Evolutionary conservation across 2,888 invertebrate genomes (phyloP).

Genomic region (Xestia xanthographa): DNA sequence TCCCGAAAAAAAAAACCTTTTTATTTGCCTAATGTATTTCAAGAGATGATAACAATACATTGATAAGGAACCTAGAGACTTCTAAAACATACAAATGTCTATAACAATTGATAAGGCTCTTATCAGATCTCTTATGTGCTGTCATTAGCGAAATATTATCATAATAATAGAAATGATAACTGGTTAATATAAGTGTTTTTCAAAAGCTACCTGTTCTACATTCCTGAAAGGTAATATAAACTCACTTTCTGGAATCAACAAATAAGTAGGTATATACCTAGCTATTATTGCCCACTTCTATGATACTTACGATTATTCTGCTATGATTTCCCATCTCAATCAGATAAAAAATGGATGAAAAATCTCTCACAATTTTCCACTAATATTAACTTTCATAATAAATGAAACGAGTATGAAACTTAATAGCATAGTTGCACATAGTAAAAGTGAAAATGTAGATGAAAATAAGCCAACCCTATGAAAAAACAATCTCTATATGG

Average conservation of each 20-base stretch:
- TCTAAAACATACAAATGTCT: constrained; percentile 10
- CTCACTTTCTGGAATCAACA: background rate
- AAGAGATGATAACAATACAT: constrained; percentile 12
- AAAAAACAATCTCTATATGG: background rate
- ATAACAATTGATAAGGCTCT: constrained; percentile 25
- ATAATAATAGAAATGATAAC: background rate
- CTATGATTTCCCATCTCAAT: background rate
- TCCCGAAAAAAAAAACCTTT: background rate
- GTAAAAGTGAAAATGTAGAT: background rate
- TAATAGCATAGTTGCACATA: background rate
- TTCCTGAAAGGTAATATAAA: background rate
- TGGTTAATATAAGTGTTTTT: background rate
- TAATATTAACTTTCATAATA: too few relatives aligned
- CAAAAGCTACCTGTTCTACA: background rate
- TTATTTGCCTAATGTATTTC: background rate
- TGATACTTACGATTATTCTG: too few relatives aligned
- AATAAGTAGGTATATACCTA: too few relatives aligned
- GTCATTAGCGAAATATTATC: constrained; percentile 31
- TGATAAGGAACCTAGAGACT: constrained; percentile 5
- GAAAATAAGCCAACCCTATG: background rate
- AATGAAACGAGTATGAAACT: background rate
- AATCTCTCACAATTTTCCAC: background rate
- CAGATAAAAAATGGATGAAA: background rate
- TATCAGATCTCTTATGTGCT: constrained; percentile 19
- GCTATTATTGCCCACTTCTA: background rate